Evolutionary conservation across 2,888 invertebrate genomes (phyloP), one percentile per base, ranked within the genome.

Genomic region (Morpho achilles): DNA sequence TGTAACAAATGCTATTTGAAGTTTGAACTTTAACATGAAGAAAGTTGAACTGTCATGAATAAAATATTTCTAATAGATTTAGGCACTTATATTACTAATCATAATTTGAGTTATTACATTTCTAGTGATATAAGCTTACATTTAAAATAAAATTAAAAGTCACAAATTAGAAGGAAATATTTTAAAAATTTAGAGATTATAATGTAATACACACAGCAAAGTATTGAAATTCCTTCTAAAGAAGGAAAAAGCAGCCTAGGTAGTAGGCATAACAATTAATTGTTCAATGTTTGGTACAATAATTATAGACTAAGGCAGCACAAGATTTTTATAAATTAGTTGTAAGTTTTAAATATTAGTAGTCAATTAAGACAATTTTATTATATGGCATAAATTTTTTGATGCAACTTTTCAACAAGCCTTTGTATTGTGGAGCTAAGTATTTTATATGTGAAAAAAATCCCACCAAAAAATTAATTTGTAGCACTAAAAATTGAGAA

Each of bases 271-370:
- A 32, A 45, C 54, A 54, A 70, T n/a, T 67, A 64, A 67, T 71
- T 69, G 72, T 76, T 74, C 72, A 75, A 75, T 72, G 59, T 69
- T 66, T 70, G 73, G 77, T 77, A 78, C 75, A 76, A 76, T 69
- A 69, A 69, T 60, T 67, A 66, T 69, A 66, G 60, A 50, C 60
- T 66, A 66, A 66, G 62, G 48, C 58, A 56, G 63, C 60, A 63
- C 59, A 64, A 64, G n/a, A 54, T 62, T 60, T 64, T 59, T 62
- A 49, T 58, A 52, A 55, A 49, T 42, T 62, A 64, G 54, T 50
- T 58, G 39, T 64, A 62, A 64, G 64, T 50, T 51, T 58, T 23
- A 52, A 43, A 52, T 49, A 50, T 54, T 46, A 46, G 44, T 49
- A 10, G 53, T 59, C 56, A 56, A 61, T 53, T 61, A 58, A 32